Conservation (phyloP, 2,888 invertebrate species). For the Lampropteryx suffumata region DNA sequence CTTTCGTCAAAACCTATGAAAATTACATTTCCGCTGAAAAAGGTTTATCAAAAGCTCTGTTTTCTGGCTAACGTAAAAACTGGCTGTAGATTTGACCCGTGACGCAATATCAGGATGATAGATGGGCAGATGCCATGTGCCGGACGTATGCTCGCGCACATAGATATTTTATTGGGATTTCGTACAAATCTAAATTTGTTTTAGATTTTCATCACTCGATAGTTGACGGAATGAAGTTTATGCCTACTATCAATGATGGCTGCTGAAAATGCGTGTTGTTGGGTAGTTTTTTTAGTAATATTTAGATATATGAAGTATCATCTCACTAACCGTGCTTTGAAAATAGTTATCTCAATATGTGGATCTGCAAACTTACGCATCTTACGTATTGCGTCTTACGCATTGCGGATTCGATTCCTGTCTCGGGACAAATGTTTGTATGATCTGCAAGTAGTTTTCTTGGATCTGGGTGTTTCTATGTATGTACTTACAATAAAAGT, state of each 20-base stretch:
- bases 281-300: no score
- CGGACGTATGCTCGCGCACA: conserved; percentile 43
- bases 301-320: no score
- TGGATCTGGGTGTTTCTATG: no score
- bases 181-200: conserved; percentile 21
- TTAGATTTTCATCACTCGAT: conserved; percentile 20
- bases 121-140: conserved; percentile 56
- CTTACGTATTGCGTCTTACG: no score
- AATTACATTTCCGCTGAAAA: conserved; percentile 9
- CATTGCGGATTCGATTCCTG: no score
- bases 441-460: no score
- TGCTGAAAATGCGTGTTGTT: background rate
- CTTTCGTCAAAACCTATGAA: conserved; percentile 12
- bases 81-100: conserved; percentile 32
- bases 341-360: no score
- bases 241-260: background rate
- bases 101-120: conserved; percentile 64
- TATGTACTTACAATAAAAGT: no score
- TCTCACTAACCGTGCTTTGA: no score
- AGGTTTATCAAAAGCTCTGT: conserved; percentile 14
- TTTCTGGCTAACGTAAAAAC: conserved; percentile 26
- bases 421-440: no score
- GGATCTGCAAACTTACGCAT: no score
- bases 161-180: conserved; percentile 38
- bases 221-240: conserved; percentile 14